phyloP scores from a whole-genome alignment of 1,140 invertebrate species.

The Belonocnema kinseyi region DNA sequence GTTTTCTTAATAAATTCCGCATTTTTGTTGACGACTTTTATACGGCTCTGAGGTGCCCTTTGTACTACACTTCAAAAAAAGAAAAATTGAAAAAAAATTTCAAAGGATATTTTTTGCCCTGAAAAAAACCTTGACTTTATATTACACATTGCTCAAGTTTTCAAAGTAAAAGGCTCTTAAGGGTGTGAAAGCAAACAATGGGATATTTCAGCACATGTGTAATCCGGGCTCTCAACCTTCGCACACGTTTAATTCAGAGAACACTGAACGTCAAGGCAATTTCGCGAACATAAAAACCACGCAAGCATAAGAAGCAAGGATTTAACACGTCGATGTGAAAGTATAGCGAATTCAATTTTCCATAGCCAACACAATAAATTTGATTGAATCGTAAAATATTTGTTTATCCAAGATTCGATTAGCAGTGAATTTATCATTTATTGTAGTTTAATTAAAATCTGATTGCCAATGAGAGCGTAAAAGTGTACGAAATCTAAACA shows the following conservation, averaged over 20 bases:
- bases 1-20: no score
- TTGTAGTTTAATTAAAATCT: background rate
- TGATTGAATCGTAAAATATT: conserved; percentile 7
- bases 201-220: conserved; percentile 30
- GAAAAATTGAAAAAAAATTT: conserved; percentile 28
- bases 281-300: conserved; percentile 25
- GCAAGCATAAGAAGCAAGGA: conserved; percentile 21
- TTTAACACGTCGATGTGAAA: conserved; percentile 24
- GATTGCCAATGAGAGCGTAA: background rate
- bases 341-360: conserved; percentile 11
- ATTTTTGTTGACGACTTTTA: no score
- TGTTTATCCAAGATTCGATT: background rate
- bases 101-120: conserved; percentile 22
- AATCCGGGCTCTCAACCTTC: conserved; percentile 36
- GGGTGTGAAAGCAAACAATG: conserved; percentile 40
- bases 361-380: conserved; percentile 15
- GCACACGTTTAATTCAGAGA: conserved; percentile 41
- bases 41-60: no score
- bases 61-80: background rate
- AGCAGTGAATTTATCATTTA: background rate
- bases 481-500: no score
- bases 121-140: conserved; percentile 24
- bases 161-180: conserved; percentile 34
- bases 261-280: conserved; percentile 8
- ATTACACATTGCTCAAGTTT: conserved; percentile 26